Percentiles rank a stretch among this genome's conserved stretches.
phyloP scores from a whole-genome alignment of 2,797 vertebrate species.

The Myotis myotis region DNA sequence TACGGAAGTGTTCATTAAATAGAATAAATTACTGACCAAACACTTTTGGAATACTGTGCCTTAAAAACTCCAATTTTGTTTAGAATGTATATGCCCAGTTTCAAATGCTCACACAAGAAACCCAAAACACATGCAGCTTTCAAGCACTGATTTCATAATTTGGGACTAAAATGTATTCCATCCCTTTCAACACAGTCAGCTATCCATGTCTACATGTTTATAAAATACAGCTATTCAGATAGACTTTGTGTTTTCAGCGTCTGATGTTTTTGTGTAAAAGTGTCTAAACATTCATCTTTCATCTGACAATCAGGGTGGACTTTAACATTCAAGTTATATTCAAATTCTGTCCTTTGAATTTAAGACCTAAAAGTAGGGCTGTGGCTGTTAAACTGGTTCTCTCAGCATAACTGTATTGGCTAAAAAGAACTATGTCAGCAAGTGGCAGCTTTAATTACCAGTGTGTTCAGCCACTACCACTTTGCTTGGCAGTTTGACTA shows the following conservation, averaged over 20 bases:
- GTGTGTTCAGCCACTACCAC: background rate
- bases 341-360: conserved; percentile 9
- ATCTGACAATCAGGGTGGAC: conserved; percentile 30
- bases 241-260: background rate
- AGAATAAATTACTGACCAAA: background rate
- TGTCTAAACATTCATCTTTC: background rate
- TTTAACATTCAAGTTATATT: background rate
- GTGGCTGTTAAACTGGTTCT: conserved; percentile 15
- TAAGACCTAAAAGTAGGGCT: conserved; percentile 43
- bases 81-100: background rate
- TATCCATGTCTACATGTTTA: background rate
- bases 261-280: conserved; percentile 3
- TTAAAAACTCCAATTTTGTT: background rate
- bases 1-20: background rate
- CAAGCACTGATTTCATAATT: background rate
- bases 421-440: conserved; percentile 58
- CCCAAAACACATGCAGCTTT: background rate
- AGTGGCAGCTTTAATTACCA: conserved; percentile 68
- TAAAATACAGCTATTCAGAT: background rate
- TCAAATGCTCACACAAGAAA: background rate
- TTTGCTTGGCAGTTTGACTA: conserved; percentile 60
- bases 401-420: conserved; percentile 15
- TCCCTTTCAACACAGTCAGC: background rate
- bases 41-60: background rate
- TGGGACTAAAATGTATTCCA: background rate